Conservation (phyloP, 1,140 invertebrate genomes). For the Tetramorium alpestre region DNA sequence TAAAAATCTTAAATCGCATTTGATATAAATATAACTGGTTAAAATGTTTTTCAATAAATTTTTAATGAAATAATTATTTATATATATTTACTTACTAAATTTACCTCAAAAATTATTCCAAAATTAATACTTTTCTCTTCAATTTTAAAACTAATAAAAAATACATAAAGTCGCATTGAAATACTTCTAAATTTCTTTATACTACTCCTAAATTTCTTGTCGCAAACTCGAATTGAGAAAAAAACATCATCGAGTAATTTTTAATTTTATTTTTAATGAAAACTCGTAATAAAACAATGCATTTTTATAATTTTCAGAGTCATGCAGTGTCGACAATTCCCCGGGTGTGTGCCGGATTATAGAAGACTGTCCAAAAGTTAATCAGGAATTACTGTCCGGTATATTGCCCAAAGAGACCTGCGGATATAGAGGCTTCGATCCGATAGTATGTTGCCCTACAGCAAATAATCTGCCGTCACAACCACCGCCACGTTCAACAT, state of each 20-base stretch:
- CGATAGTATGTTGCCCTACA: conserved; percentile 80
- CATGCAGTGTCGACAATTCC: conserved; percentile 62
- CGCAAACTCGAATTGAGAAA: background rate
- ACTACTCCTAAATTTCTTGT: background rate
- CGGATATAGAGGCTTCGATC: conserved; percentile 56
- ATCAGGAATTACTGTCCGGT: conserved; percentile 71
- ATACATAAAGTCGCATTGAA: background rate
- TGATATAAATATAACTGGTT: background rate
- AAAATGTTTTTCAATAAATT: background rate
- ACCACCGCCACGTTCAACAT: background rate
- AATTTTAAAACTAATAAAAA: background rate
- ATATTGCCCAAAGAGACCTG: conserved; percentile 64
- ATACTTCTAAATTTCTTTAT: background rate
- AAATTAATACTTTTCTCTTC: background rate
- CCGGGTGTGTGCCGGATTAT: conserved; percentile 71
- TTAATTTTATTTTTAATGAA: background rate
- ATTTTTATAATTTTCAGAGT: conserved; percentile 66
- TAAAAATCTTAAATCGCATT: background rate
- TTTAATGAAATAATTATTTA: background rate
- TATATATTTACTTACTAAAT: background rate
- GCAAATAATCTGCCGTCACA: background rate
- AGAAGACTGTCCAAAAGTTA: conserved; percentile 70
- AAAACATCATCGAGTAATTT: background rate
- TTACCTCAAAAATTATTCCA: background rate
- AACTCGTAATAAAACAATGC: background rate